phyloP scores from a whole-genome alignment of 1,140 invertebrate genomes.

The Drosophila elegans region DNA sequence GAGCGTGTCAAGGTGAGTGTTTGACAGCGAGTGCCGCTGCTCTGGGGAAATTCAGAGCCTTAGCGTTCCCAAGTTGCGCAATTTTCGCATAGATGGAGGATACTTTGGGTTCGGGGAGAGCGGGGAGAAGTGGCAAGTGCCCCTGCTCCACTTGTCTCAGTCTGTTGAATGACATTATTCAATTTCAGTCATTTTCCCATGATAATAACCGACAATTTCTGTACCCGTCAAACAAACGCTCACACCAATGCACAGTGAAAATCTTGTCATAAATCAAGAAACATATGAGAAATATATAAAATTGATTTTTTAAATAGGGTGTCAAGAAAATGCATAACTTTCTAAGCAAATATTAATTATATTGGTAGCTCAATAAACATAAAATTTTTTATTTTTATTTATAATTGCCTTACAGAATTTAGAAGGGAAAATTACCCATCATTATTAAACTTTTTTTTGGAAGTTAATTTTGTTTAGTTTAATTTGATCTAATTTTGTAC shows the following conservation, averaged over 20 bases:
- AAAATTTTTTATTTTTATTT: no score
- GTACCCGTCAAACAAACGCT: slow-evolving; percentile 30
- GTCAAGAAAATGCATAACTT: background rate
- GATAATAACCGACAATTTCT: slow-evolving; percentile 50
- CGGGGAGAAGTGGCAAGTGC: background rate
- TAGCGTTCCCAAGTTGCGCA: slow-evolving; percentile 28
- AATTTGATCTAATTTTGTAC: background rate
- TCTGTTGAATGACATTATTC: slow-evolving; percentile 31
- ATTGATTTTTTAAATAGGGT: background rate
- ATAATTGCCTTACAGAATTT: no score
- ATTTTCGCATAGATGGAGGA: slow-evolving; percentile 6
- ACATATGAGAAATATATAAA: background rate
- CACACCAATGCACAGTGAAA: slow-evolving; percentile 1
- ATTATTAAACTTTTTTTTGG: background rate
- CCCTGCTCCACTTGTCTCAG: slow-evolving; percentile 29
- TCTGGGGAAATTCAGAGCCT: slow-evolving; percentile 15
- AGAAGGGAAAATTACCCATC: no score
- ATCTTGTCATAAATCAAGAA: background rate
- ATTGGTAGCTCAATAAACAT: no score
- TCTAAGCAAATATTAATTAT: background rate
- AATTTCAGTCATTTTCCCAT: slow-evolving; percentile 60
- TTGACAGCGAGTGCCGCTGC: background rate
- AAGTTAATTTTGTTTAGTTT: background rate
- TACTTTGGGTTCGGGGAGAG: background rate
- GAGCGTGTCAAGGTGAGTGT: slow-evolving; percentile 81